phyloP scores from a whole-genome alignment of 2,797 vertebrate species.

The Monodelphis domestica region DNA sequence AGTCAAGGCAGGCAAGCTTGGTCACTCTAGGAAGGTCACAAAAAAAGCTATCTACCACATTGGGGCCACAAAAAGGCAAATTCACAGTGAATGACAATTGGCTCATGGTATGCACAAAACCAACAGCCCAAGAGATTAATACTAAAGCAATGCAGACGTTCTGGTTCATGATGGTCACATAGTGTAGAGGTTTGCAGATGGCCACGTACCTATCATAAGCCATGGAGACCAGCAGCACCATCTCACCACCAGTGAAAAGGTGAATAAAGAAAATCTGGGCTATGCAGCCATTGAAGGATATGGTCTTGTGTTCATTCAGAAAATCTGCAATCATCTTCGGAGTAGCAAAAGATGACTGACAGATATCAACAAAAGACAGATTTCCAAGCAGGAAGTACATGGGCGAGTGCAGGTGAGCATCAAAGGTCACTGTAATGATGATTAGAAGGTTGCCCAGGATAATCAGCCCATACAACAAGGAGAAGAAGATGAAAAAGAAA shows the following conservation, averaged over 20 bases:
- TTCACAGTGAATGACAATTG: slow-evolving; percentile 73
- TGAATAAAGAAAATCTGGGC: slow-evolving; percentile 77
- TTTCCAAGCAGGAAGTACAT: slow-evolving; percentile 76
- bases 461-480: slow-evolving; percentile 57
- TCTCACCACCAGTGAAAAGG: slow-evolving; percentile 75
- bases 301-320: slow-evolving; percentile 65
- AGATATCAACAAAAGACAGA: slow-evolving; percentile 75
- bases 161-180: slow-evolving; percentile 56
- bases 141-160: slow-evolving; percentile 50
- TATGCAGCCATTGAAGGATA: slow-evolving; percentile 75
- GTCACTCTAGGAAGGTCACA: slow-evolving; percentile 73
- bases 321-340: slow-evolving; percentile 73
- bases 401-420: slow-evolving; percentile 50
- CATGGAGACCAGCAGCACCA: slow-evolving; percentile 73
- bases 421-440: slow-evolving; percentile 54
- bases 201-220: slow-evolving; percentile 74
- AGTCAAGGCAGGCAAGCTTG: slow-evolving; percentile 70
- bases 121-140: slow-evolving; percentile 67
- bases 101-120: slow-evolving; percentile 68
- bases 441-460: slow-evolving; percentile 74
- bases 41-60: slow-evolving; percentile 72
- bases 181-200: slow-evolving; percentile 70
- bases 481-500: slow-evolving; percentile 67
- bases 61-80: slow-evolving; percentile 73
- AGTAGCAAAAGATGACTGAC: slow-evolving; percentile 69